Conservation (phyloP, 1,140 invertebrate species). For the Homalodisca vitripennis region DNA sequence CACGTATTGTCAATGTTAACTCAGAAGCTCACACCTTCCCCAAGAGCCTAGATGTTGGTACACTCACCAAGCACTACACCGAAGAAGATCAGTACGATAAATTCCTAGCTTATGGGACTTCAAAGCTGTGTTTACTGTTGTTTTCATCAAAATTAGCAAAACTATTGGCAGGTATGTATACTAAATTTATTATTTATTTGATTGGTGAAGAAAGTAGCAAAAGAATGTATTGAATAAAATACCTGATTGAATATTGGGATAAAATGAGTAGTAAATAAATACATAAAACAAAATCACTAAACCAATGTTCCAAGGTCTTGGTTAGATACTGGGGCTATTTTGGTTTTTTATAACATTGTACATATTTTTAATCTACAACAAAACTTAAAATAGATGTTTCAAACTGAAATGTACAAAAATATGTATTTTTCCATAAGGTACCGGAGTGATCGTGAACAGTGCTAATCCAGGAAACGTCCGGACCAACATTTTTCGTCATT, state of each 20-base stretch:
- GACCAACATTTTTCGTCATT: slow-evolving; percentile 46
- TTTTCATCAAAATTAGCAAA: slow-evolving; percentile 17
- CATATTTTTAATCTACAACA: too few species aligned
- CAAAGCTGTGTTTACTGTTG: slow-evolving; percentile 23
- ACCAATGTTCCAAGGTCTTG: too few species aligned
- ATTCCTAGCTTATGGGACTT: slow-evolving; percentile 23
- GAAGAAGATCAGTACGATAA: slow-evolving; percentile 10
- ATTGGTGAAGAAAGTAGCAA: too few species aligned
- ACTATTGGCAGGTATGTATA: slow-evolving; percentile 2
- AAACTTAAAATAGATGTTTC: too few species aligned
- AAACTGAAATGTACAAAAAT: too few species aligned
- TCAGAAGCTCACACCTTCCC: slow-evolving; percentile 60
- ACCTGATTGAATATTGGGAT: too few species aligned
- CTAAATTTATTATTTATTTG: too few species aligned
- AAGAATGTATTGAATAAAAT: too few species aligned
- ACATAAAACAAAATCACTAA: too few species aligned
- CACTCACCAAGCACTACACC: background rate
- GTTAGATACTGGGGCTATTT: too few species aligned
- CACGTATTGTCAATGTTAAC: slow-evolving; percentile 74
- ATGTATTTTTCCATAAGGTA: slow-evolving; percentile 7
- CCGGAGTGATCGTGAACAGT: slow-evolving; percentile 42
- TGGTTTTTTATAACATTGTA: too few species aligned
- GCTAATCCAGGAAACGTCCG: slow-evolving; percentile 50
- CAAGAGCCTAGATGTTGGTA: background rate
- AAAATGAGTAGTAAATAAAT: too few species aligned